Evolutionary conservation across 2,888 invertebrate genomes (phyloP).

Genomic region (Eledona agricola): DNA sequence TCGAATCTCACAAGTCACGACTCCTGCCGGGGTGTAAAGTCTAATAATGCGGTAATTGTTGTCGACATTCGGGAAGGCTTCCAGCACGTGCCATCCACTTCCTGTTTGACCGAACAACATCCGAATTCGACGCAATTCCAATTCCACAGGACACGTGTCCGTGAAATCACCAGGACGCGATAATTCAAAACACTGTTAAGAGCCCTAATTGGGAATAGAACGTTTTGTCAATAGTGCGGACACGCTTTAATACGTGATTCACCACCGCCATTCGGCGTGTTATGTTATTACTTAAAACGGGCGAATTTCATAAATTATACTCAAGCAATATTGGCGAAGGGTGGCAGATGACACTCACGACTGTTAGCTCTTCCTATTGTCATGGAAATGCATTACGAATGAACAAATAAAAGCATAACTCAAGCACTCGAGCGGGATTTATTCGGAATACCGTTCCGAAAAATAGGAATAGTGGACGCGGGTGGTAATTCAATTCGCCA

Average conservation of each 20-base stretch:
- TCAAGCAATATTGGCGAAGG: too few species aligned
- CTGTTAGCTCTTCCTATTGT: conserved; percentile 45
- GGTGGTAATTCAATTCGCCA: conserved; percentile 7
- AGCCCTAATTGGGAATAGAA: conserved; percentile 48
- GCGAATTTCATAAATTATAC: too few species aligned
- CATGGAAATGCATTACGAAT: conserved; percentile 43
- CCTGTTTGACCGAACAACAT: conserved; percentile 43
- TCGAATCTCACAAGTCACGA: conserved; percentile 42
- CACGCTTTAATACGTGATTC: too few species aligned
- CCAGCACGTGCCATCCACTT: conserved; percentile 47
- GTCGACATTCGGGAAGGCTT: conserved; percentile 44
- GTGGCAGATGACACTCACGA: conserved; percentile 44
- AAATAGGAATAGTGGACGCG: conserved; percentile 17
- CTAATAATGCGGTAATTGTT: conserved; percentile 51
- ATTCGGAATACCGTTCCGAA: conserved; percentile 16
- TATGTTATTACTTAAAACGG: too few species aligned
- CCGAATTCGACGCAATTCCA: conserved; percentile 34
- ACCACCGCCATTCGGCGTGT: too few species aligned
- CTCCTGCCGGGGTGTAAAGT: conserved; percentile 45
- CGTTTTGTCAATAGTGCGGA: conserved; percentile 50
- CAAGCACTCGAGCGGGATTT: conserved; percentile 41
- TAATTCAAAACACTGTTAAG: conserved; percentile 48
- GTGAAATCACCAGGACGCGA: conserved; percentile 45
- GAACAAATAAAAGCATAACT: conserved; percentile 39
- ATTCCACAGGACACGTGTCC: conserved; percentile 43